Conservation (phyloP, 2,797 vertebrate species). For the Tokudaia tokunoshimensis region DNA sequence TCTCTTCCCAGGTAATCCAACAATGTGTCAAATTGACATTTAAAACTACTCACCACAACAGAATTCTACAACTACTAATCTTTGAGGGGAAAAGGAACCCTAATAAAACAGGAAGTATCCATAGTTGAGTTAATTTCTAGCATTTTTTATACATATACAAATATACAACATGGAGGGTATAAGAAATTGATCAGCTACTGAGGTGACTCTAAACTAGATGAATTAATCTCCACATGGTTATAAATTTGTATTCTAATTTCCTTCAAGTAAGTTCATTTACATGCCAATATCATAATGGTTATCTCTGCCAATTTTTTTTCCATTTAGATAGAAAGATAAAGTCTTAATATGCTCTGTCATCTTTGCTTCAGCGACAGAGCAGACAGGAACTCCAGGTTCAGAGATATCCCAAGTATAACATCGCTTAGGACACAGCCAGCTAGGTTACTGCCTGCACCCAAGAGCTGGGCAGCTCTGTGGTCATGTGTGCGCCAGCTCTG, state of each 20-base stretch:
- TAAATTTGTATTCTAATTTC: background rate
- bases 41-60: background rate
- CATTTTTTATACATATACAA: background rate
- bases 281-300: background rate
- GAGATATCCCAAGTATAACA: no score
- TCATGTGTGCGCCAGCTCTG: no score
- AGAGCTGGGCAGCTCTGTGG: no score
- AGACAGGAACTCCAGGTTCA: no score
- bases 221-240: background rate
- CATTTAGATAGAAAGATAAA: conserved; percentile 12
- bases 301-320: background rate
- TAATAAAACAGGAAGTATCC: background rate
- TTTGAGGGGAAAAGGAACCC: background rate
- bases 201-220: background rate
- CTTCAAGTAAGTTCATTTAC: background rate
- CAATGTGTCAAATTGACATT: background rate
- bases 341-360: background rate
- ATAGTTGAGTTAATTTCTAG: background rate
- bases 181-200: background rate
- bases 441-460: no score
- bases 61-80: background rate
- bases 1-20: background rate
- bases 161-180: background rate
- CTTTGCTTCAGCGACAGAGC: no score
- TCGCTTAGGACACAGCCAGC: no score